Evolutionary conservation across 2,888 invertebrate species (phyloP).

Genomic region (Aphrophora alni): DNA sequence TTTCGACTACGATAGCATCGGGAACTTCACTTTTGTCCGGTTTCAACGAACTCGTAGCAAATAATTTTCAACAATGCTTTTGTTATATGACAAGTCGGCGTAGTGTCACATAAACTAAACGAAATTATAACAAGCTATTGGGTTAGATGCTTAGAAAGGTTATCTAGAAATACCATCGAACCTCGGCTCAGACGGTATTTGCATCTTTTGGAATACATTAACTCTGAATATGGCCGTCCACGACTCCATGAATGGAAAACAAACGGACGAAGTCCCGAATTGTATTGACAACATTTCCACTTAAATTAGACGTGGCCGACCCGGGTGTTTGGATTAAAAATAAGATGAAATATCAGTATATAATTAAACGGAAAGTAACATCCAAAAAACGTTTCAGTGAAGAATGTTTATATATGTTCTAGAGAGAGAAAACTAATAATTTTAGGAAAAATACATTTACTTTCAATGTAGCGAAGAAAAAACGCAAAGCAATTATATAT

Average conservation of each 20-base stretch:
- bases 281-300: background rate
- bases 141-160: background rate
- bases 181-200: background rate
- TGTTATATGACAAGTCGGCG: background rate
- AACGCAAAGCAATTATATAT: too few species aligned
- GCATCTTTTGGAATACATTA: background rate
- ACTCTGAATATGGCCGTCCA: background rate
- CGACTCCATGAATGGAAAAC: background rate
- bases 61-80: slow-evolving; percentile 2
- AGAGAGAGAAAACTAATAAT: too few species aligned
- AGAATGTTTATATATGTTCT: too few species aligned
- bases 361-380: too few species aligned
- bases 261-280: background rate
- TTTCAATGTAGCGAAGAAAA: too few species aligned
- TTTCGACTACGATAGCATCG: background rate
- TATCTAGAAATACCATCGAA: background rate
- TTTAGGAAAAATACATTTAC: too few species aligned
- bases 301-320: background rate
- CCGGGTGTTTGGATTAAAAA: background rate
- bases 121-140: slow-evolving; percentile 2
- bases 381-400: too few species aligned
- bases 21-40: background rate
- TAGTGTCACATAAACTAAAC: background rate
- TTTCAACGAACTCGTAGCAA: background rate
- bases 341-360: too few species aligned